These are phyloP conservation scores for Caenorhabditis brenneri DNA, from an alignment of 1,140 invertebrate genomes.

Conservation along the genomic window DNA sequence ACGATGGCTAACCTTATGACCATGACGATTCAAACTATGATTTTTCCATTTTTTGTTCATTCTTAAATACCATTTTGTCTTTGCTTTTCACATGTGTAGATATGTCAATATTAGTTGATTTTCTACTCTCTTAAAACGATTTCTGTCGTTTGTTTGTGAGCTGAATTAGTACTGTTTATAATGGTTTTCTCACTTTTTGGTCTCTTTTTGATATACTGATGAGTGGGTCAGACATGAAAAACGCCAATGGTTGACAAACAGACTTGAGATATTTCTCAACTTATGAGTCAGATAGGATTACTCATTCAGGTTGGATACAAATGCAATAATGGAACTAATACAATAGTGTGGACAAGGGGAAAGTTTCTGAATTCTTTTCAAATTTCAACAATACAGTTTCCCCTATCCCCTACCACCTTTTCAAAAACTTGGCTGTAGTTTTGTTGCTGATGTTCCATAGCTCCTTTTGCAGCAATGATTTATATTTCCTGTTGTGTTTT, in stretches of 20 bases:
- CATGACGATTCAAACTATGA: neutral
- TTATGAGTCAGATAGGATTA: neutral
- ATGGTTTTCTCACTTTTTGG: neutral
- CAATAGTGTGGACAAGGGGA: too few species aligned
- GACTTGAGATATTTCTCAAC: neutral
- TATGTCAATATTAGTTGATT: conserved; percentile 14
- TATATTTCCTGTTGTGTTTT: too few species aligned
- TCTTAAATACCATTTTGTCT: conserved; percentile 14
- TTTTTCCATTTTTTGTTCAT: neutral
- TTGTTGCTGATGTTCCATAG: too few species aligned
- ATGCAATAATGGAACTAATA: too few species aligned
- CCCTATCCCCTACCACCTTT: too few species aligned
- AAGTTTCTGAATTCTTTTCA: too few species aligned
- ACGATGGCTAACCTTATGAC: neutral
- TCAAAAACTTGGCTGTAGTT: too few species aligned
- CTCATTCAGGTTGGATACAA: neutral
- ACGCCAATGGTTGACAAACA: neutral
- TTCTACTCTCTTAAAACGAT: neutral
- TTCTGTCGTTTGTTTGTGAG: neutral
- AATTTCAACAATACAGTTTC: too few species aligned
- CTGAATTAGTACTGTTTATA: neutral
- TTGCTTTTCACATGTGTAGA: conserved; percentile 6
- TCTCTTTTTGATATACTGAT: neutral
- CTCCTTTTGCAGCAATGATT: too few species aligned
- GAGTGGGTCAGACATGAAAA: neutral